Percentiles rank a stretch among this genome's conserved stretches.
Evolutionary conservation across 2,797 vertebrate genomes (phyloP).

Genomic region (Tragopan temminckii): DNA sequence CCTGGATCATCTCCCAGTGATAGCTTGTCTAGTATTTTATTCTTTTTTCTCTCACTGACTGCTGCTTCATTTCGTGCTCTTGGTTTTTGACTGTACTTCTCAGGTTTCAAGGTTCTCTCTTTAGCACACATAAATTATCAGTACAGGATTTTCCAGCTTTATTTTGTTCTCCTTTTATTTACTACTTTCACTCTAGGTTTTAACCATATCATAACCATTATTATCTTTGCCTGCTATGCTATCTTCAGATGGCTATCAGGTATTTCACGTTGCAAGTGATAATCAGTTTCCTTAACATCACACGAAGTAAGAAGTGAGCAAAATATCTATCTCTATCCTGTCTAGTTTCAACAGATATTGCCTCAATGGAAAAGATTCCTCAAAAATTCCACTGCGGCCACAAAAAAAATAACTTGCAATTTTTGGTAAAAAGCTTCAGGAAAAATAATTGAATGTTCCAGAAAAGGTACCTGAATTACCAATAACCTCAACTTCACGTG

Average conservation of each 20-base stretch:
- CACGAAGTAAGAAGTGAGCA: background rate
- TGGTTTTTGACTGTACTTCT: background rate
- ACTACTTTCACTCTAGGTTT: background rate
- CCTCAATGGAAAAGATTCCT: background rate
- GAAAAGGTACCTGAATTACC: background rate
- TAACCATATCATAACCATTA: background rate
- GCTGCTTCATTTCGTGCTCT: background rate
- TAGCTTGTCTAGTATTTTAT: background rate
- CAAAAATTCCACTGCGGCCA: fast-evolving
- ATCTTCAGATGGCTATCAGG: background rate
- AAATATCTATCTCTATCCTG: background rate
- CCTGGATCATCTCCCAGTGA: background rate
- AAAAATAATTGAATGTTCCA: background rate
- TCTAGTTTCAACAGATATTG: background rate
- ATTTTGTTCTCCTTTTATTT: background rate
- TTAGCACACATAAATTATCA: background rate
- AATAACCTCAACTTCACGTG: background rate
- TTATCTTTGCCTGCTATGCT: background rate
- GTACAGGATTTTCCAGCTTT: background rate
- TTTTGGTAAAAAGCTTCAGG: background rate
- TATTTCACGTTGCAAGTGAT: background rate
- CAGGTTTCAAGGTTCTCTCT: background rate
- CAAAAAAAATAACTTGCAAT: background rate
- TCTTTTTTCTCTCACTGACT: background rate
- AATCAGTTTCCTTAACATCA: background rate